A percentile compares a stretch with the other conserved stretches of the same genome.
Conservation (phyloP, 2,797 vertebrate species). For the Nasua narica region DNA sequence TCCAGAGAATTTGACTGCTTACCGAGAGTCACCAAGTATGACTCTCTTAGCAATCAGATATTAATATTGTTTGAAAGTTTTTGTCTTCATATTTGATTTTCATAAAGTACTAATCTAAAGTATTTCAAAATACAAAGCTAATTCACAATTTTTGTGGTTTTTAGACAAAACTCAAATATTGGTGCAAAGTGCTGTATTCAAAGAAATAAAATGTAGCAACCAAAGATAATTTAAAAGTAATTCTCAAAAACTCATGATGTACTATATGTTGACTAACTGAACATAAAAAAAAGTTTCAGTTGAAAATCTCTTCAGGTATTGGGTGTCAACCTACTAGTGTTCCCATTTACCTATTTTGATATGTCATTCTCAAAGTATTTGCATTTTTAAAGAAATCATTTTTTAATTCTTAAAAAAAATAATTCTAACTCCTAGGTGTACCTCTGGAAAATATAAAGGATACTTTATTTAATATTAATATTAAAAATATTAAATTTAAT, state of each 20-base stretch:
- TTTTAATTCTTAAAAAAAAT: neutral
- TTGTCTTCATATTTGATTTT: conserved; percentile 12
- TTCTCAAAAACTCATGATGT: too few species aligned
- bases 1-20: neutral
- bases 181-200: neutral
- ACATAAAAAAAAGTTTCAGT: neutral
- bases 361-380: conserved; percentile 40
- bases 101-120: neutral
- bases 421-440: neutral
- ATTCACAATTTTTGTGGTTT: neutral
- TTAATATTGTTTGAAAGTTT: neutral
- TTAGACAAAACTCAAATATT: neutral
- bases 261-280: too few species aligned
- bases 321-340: conserved; percentile 41
- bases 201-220: neutral
- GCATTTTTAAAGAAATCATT: neutral
- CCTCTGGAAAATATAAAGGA: neutral
- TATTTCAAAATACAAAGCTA: neutral
- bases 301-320: neutral
- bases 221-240: neutral
- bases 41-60: neutral
- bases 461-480: too few species aligned
- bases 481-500: neutral
- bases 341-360: conserved; percentile 60
- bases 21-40: neutral